These are phyloP conservation scores for Rhagoletis pomonella DNA, from an alignment of 1,140 invertebrate species.

Conservation along the genomic window DNA sequence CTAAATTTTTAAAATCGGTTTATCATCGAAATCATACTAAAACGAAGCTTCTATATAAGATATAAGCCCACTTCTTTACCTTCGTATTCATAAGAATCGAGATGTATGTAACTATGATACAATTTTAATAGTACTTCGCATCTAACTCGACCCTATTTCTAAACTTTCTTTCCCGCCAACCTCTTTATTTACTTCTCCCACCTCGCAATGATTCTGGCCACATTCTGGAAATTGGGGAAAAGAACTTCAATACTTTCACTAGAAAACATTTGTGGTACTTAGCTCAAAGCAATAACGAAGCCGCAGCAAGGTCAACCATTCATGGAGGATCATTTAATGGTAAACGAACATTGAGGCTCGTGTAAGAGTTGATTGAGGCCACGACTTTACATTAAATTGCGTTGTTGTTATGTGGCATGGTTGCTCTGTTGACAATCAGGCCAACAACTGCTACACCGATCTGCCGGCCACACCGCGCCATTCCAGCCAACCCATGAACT, in stretches of 20 bases:
- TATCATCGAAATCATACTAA: too few species aligned
- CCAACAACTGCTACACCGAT: not conserved
- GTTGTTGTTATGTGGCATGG: not conserved
- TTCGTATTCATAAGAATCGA: too few species aligned
- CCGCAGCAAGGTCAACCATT: constrained; percentile 8
- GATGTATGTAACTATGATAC: too few species aligned
- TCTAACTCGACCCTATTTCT: too few species aligned
- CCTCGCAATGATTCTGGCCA: too few species aligned
- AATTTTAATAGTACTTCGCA: too few species aligned
- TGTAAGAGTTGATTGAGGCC: constrained; percentile 17
- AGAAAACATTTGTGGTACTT: not conserved
- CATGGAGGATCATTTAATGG: not conserved
- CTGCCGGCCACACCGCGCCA: not conserved
- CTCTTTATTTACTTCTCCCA: too few species aligned
- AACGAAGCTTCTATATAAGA: not conserved
- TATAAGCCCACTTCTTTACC: not conserved
- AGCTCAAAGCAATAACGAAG: not conserved
- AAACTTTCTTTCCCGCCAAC: too few species aligned
- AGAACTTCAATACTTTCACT: not conserved
- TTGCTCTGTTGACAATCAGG: constrained; percentile 10
- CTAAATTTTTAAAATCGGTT: too few species aligned
- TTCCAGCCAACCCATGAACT: not conserved
- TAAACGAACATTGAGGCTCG: not conserved
- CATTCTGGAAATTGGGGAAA: too few species aligned
- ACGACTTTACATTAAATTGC: constrained; percentile 32